Evolutionary conservation across 53 echinoderm and acorn worm genomes (phyloP), one percentile per base, ranked within the genome.

Genomic region (Arbacia lixula): DNA sequence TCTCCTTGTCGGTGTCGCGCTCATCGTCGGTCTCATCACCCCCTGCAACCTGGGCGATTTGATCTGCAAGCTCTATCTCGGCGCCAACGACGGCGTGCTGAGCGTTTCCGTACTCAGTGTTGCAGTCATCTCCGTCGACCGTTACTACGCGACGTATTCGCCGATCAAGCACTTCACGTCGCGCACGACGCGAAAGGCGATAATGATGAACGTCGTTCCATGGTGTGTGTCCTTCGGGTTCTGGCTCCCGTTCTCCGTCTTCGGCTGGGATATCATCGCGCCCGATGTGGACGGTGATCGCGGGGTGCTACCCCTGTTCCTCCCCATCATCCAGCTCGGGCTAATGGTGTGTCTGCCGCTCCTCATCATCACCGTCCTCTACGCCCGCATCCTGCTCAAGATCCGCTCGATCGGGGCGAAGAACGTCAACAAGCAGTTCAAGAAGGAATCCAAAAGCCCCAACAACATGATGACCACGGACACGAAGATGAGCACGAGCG

Each of bases 91-190:
- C 51, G 72, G 49, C n/a, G 2, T 72, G 12, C 51, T 72, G 5
- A 51, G 72, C 14, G 72, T 72, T 30, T 72, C 72, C 52, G 72
- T 72, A 31, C 14, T 72, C 52, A 31, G 28, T 33, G 50, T 72
- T 17, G 72, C 50, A 26, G 20, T 51, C 72, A 72, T 72, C 52
- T 49, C 49, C 72, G 28, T 72, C 30, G 72, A 72, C 50, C 52
- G 72, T 5, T n/a, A 72, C n/a, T 31, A 35, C 4, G 72, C 72
- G 4, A 72, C 51, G 19, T 50, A 33, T 30, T 3, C 27, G 2
- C 72, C 72, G 4, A 72, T 72, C 33, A 50, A 50, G 3, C 72
- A 72, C 38, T 72, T 33, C 72, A 50, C 52, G 32, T 17, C 29
- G 27, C 26, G 72, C 29, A 72, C 30, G 28, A 51, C 8, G 17